Conservation (phyloP, 2,797 vertebrate genomes). For the Xenopus petersii region DNA sequence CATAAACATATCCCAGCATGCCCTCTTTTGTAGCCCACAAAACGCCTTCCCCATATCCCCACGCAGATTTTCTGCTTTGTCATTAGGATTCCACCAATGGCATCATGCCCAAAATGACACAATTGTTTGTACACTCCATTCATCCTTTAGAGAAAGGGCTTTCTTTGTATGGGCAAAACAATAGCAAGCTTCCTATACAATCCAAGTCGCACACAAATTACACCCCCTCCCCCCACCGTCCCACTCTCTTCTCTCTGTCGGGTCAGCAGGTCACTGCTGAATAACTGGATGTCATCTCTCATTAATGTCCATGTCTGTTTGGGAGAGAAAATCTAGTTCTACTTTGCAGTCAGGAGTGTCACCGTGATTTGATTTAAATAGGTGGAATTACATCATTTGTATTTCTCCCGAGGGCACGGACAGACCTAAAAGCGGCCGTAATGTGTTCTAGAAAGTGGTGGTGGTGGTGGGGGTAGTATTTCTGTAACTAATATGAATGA, state of each 20-base stretch:
- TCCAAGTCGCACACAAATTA: conserved; percentile 44
- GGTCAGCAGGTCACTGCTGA: conserved; percentile 73
- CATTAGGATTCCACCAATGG: conserved; percentile 45
- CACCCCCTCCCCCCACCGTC: conserved; percentile 35
- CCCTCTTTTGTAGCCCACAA: conserved; percentile 3
- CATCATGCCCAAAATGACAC: conserved; percentile 40
- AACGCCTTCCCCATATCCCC: conserved; percentile 6
- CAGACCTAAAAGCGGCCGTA: conserved; percentile 61
- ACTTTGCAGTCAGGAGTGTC: conserved; percentile 76
- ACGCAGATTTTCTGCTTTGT: conserved; percentile 38
- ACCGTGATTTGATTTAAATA: conserved; percentile 75
- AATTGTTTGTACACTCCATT: conserved; percentile 47
- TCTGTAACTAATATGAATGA: conserved; percentile 73
- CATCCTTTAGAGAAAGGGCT: conserved; percentile 42
- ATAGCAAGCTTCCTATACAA: conserved; percentile 47
- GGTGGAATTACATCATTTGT: conserved; percentile 75
- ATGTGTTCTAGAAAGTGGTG: conserved; percentile 55
- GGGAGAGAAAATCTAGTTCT: conserved; percentile 79
- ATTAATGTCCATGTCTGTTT: conserved; percentile 77
- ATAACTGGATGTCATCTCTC: conserved; percentile 78
- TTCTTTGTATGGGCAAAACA: conserved; percentile 39
- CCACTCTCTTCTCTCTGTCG: conserved; percentile 61
- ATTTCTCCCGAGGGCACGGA: conserved; percentile 63
- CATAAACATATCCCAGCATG: neutral
- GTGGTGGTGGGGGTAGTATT: conserved; percentile 43